Evolutionary conservation across 1,140 invertebrate genomes (phyloP).

Genomic region (Mylabris phalerata): DNA sequence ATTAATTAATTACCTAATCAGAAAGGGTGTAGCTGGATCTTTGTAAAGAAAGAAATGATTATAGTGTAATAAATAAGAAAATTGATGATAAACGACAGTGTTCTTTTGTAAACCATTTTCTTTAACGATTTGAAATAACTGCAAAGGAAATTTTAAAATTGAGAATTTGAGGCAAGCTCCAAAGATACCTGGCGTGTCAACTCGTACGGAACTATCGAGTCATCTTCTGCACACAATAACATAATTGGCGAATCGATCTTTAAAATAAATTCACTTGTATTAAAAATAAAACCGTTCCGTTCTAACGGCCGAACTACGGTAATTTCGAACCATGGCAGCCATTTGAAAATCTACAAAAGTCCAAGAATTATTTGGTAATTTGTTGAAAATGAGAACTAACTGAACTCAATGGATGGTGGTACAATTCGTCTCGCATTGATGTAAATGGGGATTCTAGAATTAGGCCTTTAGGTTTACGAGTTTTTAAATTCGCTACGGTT

Average conservation of each 20-base stretch:
- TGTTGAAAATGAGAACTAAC: slow-evolving; percentile 18
- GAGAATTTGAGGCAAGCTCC: background rate
- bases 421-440: slow-evolving; percentile 33
- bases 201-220: slow-evolving; percentile 32
- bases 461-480: slow-evolving; percentile 25
- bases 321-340: slow-evolving; percentile 41
- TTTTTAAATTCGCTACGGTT: slow-evolving; percentile 13
- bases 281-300: slow-evolving; percentile 38
- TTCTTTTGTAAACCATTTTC: slow-evolving; percentile 2
- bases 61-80: slow-evolving; percentile 16
- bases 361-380: background rate
- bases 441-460: slow-evolving; percentile 38
- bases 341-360: slow-evolving; percentile 27
- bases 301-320: slow-evolving; percentile 62
- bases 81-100: slow-evolving; percentile 20
- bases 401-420: slow-evolving; percentile 30
- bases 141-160: slow-evolving; percentile 9
- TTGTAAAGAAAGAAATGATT: slow-evolving; percentile 28
- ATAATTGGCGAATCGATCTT: slow-evolving; percentile 31
- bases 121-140: slow-evolving; percentile 24
- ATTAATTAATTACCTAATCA: slow-evolving; percentile 22
- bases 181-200: slow-evolving; percentile 23
- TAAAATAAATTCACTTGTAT: slow-evolving; percentile 27
- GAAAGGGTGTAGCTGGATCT: slow-evolving; percentile 23
- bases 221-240: slow-evolving; percentile 37